Conservation (phyloP, 2,888 invertebrate species). For the Caenorhabditis drosophilae region DNA sequence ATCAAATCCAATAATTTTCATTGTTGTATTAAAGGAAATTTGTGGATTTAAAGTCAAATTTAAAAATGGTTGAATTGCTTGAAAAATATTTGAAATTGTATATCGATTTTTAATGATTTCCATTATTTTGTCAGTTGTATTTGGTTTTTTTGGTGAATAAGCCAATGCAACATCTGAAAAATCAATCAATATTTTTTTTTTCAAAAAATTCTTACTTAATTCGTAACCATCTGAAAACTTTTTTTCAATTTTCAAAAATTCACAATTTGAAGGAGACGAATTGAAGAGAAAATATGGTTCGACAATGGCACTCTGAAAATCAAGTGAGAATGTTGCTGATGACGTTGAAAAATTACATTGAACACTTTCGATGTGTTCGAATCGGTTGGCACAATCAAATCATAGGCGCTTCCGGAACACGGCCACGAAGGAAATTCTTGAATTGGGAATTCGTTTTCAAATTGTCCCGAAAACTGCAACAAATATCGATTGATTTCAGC, state of each 20-base stretch:
- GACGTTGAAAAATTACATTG: too few relatives aligned
- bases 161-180: slow-evolving; percentile 47
- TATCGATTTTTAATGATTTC: slow-evolving; percentile 18
- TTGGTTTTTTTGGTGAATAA: slow-evolving; percentile 49
- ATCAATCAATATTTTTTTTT: neutral
- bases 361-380: slow-evolving; percentile 14
- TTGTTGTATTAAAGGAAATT: neutral
- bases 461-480: slow-evolving; percentile 56
- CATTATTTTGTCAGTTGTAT: slow-evolving; percentile 46
- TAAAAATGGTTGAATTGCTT: neutral
- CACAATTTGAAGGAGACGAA: neutral
- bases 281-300: slow-evolving; percentile 28
- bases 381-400: slow-evolving; percentile 49
- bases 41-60: neutral
- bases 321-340: too few relatives aligned
- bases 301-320: slow-evolving; percentile 37
- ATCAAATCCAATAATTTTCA: slow-evolving; percentile 61
- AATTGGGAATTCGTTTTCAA: slow-evolving; percentile 44
- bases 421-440: slow-evolving; percentile 46
- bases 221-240: neutral
- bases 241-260: slow-evolving; percentile 1
- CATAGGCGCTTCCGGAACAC: slow-evolving; percentile 50
- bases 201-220: slow-evolving; percentile 1
- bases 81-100: slow-evolving; percentile 1
- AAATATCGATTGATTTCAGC: neutral